Evolutionary conservation across 2,888 invertebrate genomes (phyloP), one percentile per base, ranked within the genome.

Genomic region (Acanthosepion esculentum): DNA sequence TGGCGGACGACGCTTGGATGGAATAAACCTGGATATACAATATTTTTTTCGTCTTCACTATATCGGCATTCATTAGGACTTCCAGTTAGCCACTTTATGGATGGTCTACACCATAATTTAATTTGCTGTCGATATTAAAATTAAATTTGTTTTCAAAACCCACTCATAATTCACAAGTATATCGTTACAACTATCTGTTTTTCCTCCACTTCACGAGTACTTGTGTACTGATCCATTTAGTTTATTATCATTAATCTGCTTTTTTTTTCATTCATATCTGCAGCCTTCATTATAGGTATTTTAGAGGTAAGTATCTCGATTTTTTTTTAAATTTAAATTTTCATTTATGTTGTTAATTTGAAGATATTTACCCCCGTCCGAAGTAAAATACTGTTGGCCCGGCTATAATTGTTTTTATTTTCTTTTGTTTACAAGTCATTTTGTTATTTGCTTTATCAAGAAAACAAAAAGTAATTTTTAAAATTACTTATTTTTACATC

Each of bases 1-100:
- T 78, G 78, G 78, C n/a, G 78, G 78, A 78, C 78, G n/a, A 78
- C 78, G 78, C 78, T n/a, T 78, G n/a, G 78, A 78, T 78, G 78
- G 78, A 78, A 12, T 78, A 78, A 78, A 78, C 78, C 78, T 78
- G 78, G 78, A 78, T 78, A 78, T 78, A 78, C 78, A 78, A 29
- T 78, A n/a, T 78, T 78, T 78, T 78, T 78, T 78, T 78, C n/a
- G 78, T 78, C 78, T n/a, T 78, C 78, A 15, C 78, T 78, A 78
- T 33, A 78, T 33, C n/a, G 15, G 78, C n/a, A 78, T 78, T 33
- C 78, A 33, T 78, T 78, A 78, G 78, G 78, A 33, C 78, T n/a
- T 78, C 78, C n/a, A 78, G 78, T 15, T 78, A 78, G 78, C 15
- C 78, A 78, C 78, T 78, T n/a, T 78, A 78, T 78, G 78, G 78